phyloP scores from a whole-genome alignment of 2,888 invertebrate species.

The Unio pictorum region DNA sequence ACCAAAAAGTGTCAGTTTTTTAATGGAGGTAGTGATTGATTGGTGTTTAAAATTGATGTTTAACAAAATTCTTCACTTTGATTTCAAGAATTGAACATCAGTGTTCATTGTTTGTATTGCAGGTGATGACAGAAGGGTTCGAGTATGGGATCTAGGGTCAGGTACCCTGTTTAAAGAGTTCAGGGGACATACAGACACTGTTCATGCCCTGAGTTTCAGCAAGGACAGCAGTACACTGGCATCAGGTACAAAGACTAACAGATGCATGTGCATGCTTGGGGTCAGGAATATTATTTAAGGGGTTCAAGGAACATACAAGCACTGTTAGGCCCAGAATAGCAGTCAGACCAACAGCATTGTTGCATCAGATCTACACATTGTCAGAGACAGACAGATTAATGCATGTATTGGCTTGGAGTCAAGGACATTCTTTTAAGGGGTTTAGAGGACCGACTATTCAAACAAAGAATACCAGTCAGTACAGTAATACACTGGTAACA shows the following conservation, averaged over 20 bases:
- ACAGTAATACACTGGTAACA: too few species aligned
- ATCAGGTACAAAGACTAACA: constrained; percentile 73
- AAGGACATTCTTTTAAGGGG: too few species aligned
- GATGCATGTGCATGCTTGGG: not conserved
- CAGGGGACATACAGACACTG: constrained; percentile 78
- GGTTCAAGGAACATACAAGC: not conserved
- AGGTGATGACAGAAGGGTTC: constrained; percentile 81
- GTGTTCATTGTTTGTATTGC: constrained; percentile 14
- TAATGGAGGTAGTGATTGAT: too few species aligned
- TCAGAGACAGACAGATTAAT: too few species aligned
- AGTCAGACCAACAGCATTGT: not conserved
- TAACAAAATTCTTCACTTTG: too few species aligned
- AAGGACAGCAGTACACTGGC: constrained; percentile 77
- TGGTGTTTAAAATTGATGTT: too few species aligned
- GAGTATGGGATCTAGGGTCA: constrained; percentile 82
- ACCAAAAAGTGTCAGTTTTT: too few species aligned
- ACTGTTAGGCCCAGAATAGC: not conserved
- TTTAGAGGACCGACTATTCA: too few species aligned
- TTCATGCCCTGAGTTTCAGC: constrained; percentile 79
- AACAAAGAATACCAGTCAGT: too few species aligned
- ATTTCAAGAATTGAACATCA: not conserved
- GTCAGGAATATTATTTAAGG: not conserved
- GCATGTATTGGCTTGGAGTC: too few species aligned
- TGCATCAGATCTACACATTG: not conserved
- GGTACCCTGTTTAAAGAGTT: constrained; percentile 79